Evolutionary conservation across 2,797 vertebrate species (phyloP), one percentile per base, ranked within the genome.

Genomic region (Sciurus vulgaris): DNA sequence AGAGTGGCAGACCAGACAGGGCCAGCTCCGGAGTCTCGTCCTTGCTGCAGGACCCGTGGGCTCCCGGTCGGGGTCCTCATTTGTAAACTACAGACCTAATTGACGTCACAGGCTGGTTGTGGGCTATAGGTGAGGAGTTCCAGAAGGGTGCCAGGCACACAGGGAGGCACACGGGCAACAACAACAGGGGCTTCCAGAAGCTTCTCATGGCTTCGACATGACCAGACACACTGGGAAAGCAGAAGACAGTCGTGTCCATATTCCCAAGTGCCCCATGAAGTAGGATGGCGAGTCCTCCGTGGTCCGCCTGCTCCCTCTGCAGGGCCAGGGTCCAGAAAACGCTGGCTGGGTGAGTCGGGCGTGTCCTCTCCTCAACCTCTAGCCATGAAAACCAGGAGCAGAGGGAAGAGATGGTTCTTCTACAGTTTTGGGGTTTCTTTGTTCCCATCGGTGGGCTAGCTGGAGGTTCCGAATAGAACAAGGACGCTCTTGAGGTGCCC

Each of bases 1-100:
- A 59, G 56, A 33, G 49, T 44, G 76, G 1, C 13, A 28, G 7
- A 35, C 67, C 28, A 61, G 28, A 5, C 17, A 4, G 38, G 47
- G 4, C 56, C 67, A 24, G 4, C 56, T 56, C 33, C 35, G 7
- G 24, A 38, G 30, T 41, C 5, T 11, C 3, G 1, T 20, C 10
- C 38, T 22, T 9, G 13, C 49, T 20, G 17, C 2, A 0, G 24
- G 8, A 49, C 56, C 26, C 1, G 0, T 38, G 1, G n/a, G 35
- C 47, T 81, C 51, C 9, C 8, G 2, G 3, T 73, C 24, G 33
- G 61, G 20, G 20, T 30, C 94, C 74, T 54, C 26, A 0, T 47
- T 56, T 67, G 78, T 65, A 35, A 96, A 65, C 20, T 20, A 7
- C 78, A 61, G 38, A 67, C n/a, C 1, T 30, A 5, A 26, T 6